These are phyloP conservation scores for Stenchaetothrips biformis DNA, from an alignment of 2,888 invertebrate genomes.

Conservation along the genomic window DNA sequence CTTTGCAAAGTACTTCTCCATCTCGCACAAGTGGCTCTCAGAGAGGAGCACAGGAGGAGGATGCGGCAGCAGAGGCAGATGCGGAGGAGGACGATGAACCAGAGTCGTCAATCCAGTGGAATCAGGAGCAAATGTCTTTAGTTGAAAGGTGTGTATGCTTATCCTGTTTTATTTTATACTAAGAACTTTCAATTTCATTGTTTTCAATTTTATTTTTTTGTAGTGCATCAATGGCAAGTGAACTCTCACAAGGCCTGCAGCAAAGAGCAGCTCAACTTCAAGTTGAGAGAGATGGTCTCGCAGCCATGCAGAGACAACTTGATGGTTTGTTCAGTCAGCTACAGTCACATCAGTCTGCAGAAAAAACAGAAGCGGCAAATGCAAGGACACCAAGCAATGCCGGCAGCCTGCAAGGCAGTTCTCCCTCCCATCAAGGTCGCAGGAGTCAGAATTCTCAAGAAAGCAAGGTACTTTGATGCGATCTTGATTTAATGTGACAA, in stretches of 20 bases:
- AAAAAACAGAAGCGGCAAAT: neutral
- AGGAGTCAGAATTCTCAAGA: neutral
- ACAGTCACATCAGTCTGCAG: neutral
- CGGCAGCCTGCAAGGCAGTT: neutral
- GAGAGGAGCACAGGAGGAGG: neutral
- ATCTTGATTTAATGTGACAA: neutral
- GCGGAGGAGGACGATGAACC: slow-evolving; percentile 3
- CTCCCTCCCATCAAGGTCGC: neutral
- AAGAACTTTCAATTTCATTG: too few species aligned
- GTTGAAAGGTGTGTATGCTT: neutral
- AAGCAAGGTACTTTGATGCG: neutral
- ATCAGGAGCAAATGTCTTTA: neutral
- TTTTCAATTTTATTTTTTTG: neutral
- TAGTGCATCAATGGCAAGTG: slow-evolving; percentile 15
- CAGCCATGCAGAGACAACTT: neutral
- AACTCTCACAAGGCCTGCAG: neutral
- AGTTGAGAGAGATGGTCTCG: slow-evolving; percentile 4
- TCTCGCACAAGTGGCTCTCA: neutral
- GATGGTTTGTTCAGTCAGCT: neutral
- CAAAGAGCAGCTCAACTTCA: slow-evolving; percentile 3
- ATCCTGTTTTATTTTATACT: neutral
- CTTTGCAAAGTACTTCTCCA: neutral
- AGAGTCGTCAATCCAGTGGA: neutral
- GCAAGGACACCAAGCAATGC: neutral
- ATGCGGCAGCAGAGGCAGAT: neutral